Percentiles rank a stretch among this genome's conserved stretches.
Conservation (phyloP, 2,113 vertebrate species). For the Megalops atlanticus region DNA sequence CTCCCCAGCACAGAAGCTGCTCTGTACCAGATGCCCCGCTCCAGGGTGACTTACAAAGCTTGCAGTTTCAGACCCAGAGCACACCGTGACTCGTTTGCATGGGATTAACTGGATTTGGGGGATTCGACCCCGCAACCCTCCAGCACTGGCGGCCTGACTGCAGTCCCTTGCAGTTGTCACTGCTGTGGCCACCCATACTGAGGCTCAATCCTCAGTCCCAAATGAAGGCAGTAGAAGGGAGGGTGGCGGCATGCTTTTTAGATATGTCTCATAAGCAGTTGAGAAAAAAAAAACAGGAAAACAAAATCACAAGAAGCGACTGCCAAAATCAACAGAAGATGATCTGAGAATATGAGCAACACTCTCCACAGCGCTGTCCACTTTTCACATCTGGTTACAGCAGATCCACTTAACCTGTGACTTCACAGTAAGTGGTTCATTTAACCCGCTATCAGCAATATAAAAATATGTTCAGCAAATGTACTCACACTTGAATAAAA, state of each 20-base stretch:
- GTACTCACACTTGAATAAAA: neutral
- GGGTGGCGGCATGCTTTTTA: neutral
- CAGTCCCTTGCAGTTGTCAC: too few species aligned
- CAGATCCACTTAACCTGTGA: neutral
- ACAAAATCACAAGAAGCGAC: neutral
- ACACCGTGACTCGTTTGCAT: neutral
- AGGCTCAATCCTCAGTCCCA: neutral
- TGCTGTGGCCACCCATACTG: neutral
- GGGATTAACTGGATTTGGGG: neutral
- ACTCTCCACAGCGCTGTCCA: neutral
- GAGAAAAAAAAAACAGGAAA: too few species aligned
- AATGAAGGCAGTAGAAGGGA: neutral
- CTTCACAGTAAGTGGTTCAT: neutral
- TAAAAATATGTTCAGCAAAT: neutral
- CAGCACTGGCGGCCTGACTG: neutral
- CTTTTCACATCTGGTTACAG: neutral
- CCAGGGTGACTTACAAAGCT: neutral
- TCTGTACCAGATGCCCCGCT: neutral
- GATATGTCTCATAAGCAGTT: too few species aligned
- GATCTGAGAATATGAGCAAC: neutral
- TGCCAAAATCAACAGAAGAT: neutral
- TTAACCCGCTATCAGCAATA: neutral
- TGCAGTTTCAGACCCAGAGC: neutral
- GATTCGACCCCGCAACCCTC: neutral
- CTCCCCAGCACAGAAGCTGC: constrained; percentile 6